Evolutionary conservation across 2,888 invertebrate species (phyloP), one percentile per base, ranked within the genome.

Genomic region (Archips crataeganus): DNA sequence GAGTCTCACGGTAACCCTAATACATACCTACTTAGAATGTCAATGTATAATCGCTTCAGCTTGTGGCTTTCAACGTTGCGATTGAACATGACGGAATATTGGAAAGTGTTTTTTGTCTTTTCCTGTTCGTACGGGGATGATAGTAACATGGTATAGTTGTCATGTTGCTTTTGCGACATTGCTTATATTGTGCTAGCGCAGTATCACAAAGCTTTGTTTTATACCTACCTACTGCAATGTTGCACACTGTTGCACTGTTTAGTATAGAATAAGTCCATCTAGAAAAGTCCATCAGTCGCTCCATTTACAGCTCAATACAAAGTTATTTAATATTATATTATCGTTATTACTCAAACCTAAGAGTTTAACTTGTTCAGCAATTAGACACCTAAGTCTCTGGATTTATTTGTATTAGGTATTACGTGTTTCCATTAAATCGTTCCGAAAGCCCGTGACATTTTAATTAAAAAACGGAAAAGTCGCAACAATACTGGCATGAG

Each of bases 391-490:
- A 45, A 2, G 11, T 11, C 10, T 9, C 3, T 11, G 11, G 3
- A 45, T 45, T 10, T 10, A 45, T 45, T 11, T 0, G 3, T 11
- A 45, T 3, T 45, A 3, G 11, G 10, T 11, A 11, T 45, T 11
- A 51, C 15, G 23, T 23, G 9, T 15, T 10, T 23, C 54, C 10
- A 23, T 54, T 10, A 23, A 54, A 54, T 8, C 10, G 23, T 11
- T 60, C 59, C 59, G 36, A 60, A n/a, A 8, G 4, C 34, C 59
- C 36, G 59, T 65, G 60, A 65, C 71, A 71, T 59, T 49, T 71
- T 71, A 71, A 71, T 71, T 71, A 65, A 65, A 65, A 66, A 70
- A 51, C 42, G 64, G 61, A 66, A 61, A 60, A 66, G 66, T 61
- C 34, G 64, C 72, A 66, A 61, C 72, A 67, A 67, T 54, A 67